These are phyloP conservation scores for Ganaspis brasiliensis DNA, from an alignment of 2,888 invertebrate species.

Conservation along the genomic window DNA sequence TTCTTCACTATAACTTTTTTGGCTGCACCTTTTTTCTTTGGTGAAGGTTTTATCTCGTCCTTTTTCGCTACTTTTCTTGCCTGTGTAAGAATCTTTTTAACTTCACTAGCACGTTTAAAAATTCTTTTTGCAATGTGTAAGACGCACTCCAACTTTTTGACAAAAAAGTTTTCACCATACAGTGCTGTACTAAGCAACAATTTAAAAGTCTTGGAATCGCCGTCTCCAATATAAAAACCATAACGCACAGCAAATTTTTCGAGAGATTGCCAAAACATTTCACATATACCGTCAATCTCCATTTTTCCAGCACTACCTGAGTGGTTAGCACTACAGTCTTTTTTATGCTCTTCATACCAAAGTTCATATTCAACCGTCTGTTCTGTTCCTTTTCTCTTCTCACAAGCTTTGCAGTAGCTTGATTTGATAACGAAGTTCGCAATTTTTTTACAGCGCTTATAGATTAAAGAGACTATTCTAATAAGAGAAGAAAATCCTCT, in stretches of 20 bases:
- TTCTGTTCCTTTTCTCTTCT: slow-evolving; percentile 47
- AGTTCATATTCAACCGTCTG: slow-evolving; percentile 47
- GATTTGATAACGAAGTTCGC: slow-evolving; percentile 51
- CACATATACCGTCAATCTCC: slow-evolving; percentile 57
- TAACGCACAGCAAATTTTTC: slow-evolving; percentile 52
- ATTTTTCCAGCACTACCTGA: slow-evolving; percentile 57
- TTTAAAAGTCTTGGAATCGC: slow-evolving; percentile 59
- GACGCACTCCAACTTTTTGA: slow-evolving; percentile 50
- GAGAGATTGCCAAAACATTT: slow-evolving; percentile 57
- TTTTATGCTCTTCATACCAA: slow-evolving; percentile 55
- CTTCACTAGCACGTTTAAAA: slow-evolving; percentile 43
- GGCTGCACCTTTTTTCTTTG: slow-evolving; percentile 6
- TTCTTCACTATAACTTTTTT: slow-evolving; percentile 4
- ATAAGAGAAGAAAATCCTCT: slow-evolving; percentile 59
- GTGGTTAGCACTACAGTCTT: slow-evolving; percentile 54
- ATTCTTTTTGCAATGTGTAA: slow-evolving; percentile 52
- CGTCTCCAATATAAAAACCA: slow-evolving; percentile 60
- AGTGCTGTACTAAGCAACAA: slow-evolving; percentile 45
- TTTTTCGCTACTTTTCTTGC: slow-evolving; percentile 31
- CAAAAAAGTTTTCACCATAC: slow-evolving; percentile 50
- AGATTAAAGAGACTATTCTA: slow-evolving; percentile 58
- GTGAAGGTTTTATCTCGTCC: neutral
- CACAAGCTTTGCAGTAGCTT: slow-evolving; percentile 56
- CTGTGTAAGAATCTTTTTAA: slow-evolving; percentile 38
- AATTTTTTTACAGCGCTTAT: slow-evolving; percentile 55